Evolutionary conservation across 64 coral and sea anemone species (phyloP).

Genomic region (Exaiptasia diaphana): DNA sequence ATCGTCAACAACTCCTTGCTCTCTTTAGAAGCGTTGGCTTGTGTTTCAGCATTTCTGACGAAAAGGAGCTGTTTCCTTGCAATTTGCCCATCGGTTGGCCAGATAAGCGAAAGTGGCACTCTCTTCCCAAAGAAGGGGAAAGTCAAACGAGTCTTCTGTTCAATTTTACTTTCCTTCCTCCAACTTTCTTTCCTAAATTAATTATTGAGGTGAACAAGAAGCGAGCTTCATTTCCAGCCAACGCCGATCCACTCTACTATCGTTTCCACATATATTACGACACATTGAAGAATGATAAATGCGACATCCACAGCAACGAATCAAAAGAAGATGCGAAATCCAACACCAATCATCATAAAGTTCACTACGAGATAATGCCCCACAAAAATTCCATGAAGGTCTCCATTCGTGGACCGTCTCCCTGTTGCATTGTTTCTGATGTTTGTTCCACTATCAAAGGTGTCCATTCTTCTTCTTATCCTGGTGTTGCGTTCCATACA

Average conservation of each 20-base stretch:
- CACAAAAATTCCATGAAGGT: conserved; percentile 53
- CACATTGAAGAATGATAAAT: conserved; percentile 18
- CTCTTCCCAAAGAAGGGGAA: conserved; percentile 12
- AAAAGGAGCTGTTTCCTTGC: conserved; percentile 58
- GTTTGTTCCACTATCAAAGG: conserved; percentile 42
- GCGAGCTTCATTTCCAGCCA: background rate
- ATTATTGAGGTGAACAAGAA: conserved; percentile 36
- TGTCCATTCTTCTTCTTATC: conserved; percentile 47
- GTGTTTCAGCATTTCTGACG: conserved; percentile 60
- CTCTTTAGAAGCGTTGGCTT: conserved; percentile 66
- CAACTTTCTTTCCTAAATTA: conserved; percentile 67
- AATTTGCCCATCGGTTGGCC: conserved; percentile 63
- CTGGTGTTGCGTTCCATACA: conserved; percentile 46
- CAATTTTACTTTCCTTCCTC: conserved; percentile 71
- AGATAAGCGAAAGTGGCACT: conserved; percentile 34
- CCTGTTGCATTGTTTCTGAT: conserved; percentile 63
- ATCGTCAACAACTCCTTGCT: conserved; percentile 34
- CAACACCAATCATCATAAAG: conserved; percentile 36
- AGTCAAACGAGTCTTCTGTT: conserved; percentile 62
- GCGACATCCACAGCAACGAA: conserved; percentile 9
- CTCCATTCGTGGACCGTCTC: conserved; percentile 31
- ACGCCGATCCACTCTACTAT: conserved; percentile 46
- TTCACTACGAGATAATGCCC: conserved; percentile 54
- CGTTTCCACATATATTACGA: conserved; percentile 69
- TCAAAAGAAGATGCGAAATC: background rate